Conservation (phyloP, 2,797 vertebrate genomes). For the Diglossa cyanea region DNA sequence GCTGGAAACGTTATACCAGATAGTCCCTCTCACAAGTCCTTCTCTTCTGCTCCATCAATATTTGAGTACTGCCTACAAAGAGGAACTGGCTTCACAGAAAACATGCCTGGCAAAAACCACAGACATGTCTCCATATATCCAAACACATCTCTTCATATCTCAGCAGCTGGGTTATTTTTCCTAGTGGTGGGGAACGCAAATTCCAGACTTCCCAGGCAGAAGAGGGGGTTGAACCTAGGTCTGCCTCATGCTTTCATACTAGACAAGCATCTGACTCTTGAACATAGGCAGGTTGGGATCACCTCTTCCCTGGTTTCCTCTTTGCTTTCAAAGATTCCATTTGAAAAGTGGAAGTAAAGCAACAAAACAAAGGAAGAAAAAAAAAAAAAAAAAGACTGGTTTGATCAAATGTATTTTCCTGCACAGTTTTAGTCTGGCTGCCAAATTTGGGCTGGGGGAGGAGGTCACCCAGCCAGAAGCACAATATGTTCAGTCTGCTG, state of each 20-base stretch:
- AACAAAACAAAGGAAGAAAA: background rate
- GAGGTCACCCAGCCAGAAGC: conserved; percentile 4
- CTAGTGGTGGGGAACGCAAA: background rate
- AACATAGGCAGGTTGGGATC: rapidly evolving
- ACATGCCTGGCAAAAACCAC: rapidly evolving
- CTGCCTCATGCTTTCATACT: background rate
- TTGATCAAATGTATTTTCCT: background rate
- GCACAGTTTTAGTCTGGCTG: background rate
- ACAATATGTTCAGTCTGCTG: background rate
- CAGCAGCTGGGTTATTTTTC: background rate
- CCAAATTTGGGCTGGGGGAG: background rate
- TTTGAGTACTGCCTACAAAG: background rate
- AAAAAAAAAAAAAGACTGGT: too few species aligned
- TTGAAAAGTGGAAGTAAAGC: background rate
- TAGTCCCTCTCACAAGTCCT: background rate
- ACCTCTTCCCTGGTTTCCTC: background rate
- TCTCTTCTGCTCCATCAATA: background rate
- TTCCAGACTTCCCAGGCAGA: background rate
- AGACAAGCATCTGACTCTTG: background rate
- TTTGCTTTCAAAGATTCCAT: background rate
- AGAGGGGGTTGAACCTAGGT: background rate
- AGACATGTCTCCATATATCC: background rate
- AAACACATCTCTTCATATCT: background rate
- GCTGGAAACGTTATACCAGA: background rate
- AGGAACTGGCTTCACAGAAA: background rate